Evolutionary conservation across 2,113 vertebrate species (phyloP).

Genomic region (Aix galericulata): DNA sequence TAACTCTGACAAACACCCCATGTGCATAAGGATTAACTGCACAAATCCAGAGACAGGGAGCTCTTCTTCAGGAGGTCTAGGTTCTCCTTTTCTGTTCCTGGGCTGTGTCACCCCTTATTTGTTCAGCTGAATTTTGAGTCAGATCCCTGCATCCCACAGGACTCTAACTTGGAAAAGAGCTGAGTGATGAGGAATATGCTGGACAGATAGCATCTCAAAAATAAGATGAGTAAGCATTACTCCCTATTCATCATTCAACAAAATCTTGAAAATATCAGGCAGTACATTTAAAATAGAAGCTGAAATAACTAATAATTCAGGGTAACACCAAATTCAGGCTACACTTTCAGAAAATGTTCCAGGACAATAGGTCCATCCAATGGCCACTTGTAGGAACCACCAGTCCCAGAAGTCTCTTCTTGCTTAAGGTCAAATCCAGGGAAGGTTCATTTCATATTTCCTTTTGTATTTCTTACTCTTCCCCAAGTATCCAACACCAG

Average conservation of each 20-base stretch:
- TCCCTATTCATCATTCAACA: neutral
- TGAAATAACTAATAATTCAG: neutral
- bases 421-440: neutral
- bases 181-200: neutral
- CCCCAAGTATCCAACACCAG: neutral
- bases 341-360: neutral
- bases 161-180: neutral
- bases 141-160: neutral
- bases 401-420: neutral
- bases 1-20: neutral
- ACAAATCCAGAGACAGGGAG: neutral
- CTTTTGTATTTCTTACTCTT: neutral
- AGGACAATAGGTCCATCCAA: neutral
- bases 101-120: neutral
- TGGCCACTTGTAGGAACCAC: neutral
- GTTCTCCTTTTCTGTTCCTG: neutral
- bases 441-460: neutral
- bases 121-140: neutral
- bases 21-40: accelerated
- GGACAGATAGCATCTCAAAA: neutral
- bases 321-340: neutral
- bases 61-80: neutral
- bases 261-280: neutral
- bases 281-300: neutral
- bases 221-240: neutral